phyloP scores from a whole-genome alignment of 1,140 invertebrate species.

The Agrypnia vestita region DNA sequence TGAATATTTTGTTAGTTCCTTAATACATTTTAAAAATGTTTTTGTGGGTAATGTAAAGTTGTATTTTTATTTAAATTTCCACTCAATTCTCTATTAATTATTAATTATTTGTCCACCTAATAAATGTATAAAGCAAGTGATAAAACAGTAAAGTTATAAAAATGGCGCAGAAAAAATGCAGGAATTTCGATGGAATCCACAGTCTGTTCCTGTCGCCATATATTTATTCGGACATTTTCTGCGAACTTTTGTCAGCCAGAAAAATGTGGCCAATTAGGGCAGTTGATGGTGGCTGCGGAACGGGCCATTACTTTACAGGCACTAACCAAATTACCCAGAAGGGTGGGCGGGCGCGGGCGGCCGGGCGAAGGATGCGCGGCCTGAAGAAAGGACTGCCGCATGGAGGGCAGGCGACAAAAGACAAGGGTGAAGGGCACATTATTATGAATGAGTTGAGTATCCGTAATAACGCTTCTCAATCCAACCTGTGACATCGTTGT shows the following conservation, averaged over 20 bases:
- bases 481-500: too few relatives aligned
- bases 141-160: not conserved
- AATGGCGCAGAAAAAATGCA: not conserved
- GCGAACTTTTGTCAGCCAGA: constrained; percentile 60
- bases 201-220: not conserved
- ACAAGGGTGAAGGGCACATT: constrained; percentile 49
- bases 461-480: too few relatives aligned
- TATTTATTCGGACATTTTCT: constrained; percentile 51
- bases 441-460: constrained; percentile 57
- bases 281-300: constrained; percentile 58
- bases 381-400: constrained; percentile 7
- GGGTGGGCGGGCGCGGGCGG: not conserved
- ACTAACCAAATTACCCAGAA: constrained; percentile 61
- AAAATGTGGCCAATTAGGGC: constrained; percentile 61
- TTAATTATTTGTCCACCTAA: too few relatives aligned
- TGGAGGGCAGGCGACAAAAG: not conserved
- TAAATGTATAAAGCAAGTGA: too few relatives aligned
- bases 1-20: too few relatives aligned
- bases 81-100: too few relatives aligned
- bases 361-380: not conserved
- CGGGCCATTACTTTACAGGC: constrained; percentile 60
- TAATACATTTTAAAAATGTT: too few relatives aligned
- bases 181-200: constrained; percentile 10
- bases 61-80: too few relatives aligned
- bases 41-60: too few relatives aligned